These are phyloP conservation scores for Hesperophylax magnus DNA, from an alignment of 1,140 invertebrate species.

Conservation along the genomic window DNA sequence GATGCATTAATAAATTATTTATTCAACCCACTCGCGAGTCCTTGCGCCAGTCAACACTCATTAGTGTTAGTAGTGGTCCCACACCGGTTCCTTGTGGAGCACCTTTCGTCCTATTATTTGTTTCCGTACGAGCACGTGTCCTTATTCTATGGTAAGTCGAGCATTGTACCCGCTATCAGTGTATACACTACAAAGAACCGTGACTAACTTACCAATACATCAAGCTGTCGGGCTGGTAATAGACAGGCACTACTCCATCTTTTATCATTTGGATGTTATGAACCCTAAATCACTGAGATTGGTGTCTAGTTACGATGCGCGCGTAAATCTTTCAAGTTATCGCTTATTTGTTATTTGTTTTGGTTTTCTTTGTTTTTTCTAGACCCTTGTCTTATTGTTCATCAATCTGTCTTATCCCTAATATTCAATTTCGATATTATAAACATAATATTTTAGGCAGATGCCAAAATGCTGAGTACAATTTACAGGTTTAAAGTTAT, in stretches of 20 bases:
- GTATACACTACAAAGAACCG: not conserved
- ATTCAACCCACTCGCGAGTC: not conserved
- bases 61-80: not conserved
- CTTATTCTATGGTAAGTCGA: not conserved
- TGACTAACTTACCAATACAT: constrained; percentile 3
- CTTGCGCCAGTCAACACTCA: not conserved
- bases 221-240: constrained; percentile 20
- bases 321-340: not conserved
- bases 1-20: not conserved
- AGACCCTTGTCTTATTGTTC: not conserved
- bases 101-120: constrained; percentile 2
- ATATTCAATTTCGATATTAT: too few relatives aligned
- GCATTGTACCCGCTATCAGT: not conserved
- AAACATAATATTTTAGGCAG: too few relatives aligned
- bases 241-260: not conserved
- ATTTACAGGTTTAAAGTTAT: too few relatives aligned
- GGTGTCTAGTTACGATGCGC: constrained; percentile 2
- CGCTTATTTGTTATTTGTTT: not conserved
- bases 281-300: constrained; percentile 29
- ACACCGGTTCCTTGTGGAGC: not conserved
- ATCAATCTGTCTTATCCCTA: too few relatives aligned
- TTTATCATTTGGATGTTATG: constrained; percentile 7
- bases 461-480: too few relatives aligned
- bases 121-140: constrained; percentile 7
- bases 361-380: constrained; percentile 1